Evolutionary conservation across 2,888 invertebrate genomes (phyloP).

Genomic region (Caenorhabditis wallacei): DNA sequence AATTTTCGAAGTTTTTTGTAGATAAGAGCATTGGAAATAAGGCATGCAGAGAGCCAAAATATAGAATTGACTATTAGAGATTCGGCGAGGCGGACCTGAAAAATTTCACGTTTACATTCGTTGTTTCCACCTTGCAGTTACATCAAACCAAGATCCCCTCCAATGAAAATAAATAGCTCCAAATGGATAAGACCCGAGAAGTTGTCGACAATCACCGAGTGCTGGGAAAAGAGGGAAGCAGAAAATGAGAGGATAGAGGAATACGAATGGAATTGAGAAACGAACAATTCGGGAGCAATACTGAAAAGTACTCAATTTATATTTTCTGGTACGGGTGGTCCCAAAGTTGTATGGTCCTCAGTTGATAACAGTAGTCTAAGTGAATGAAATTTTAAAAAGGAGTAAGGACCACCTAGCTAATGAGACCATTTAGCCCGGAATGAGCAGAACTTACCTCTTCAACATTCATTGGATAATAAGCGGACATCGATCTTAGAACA

Average conservation of each 20-base stretch:
- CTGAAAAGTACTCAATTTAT: not conserved
- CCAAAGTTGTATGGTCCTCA: too few relatives aligned
- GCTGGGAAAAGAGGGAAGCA: constrained; percentile 18
- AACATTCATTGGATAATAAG: not conserved
- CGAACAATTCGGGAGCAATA: constrained; percentile 1
- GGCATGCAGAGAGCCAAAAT: constrained; percentile 17
- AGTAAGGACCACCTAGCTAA: too few relatives aligned
- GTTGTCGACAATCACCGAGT: constrained; percentile 22
- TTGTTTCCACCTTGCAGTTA: too few relatives aligned
- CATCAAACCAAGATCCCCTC: not conserved
- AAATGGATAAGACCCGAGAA: constrained; percentile 5
- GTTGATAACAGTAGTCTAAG: too few relatives aligned
- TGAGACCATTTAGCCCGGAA: too few relatives aligned
- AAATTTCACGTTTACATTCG: too few relatives aligned
- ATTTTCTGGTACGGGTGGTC: too few relatives aligned
- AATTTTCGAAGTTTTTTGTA: constrained; percentile 19
- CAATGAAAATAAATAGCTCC: constrained; percentile 8
- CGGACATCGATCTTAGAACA: constrained; percentile 3
- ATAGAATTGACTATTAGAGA: not conserved
- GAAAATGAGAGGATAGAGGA: constrained; percentile 1
- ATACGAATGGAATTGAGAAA: not conserved
- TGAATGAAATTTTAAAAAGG: too few relatives aligned
- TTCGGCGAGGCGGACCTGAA: not conserved
- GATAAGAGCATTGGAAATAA: constrained; percentile 11
- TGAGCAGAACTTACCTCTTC: not conserved